Percentiles rank a stretch among this genome's conserved stretches.
These are phyloP conservation scores for Tetramorium alpestre DNA, from an alignment of 1,140 invertebrate species.

Conservation along the genomic window DNA sequence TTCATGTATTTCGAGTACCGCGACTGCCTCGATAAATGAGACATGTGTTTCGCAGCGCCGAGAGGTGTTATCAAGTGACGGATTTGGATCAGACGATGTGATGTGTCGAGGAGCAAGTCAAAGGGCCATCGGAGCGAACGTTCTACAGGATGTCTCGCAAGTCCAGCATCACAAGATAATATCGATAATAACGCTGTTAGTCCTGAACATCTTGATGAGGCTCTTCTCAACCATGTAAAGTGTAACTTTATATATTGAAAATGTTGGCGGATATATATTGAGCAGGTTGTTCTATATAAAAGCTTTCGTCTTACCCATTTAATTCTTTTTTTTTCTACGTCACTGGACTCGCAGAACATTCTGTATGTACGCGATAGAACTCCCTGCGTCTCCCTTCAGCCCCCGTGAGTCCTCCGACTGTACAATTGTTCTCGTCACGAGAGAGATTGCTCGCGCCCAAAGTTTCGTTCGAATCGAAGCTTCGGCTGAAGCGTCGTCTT, in stretches of 20 bases:
- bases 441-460: conserved; percentile 59
- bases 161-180: neutral
- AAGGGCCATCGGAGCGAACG: conserved; percentile 67
- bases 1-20: neutral
- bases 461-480: conserved; percentile 67
- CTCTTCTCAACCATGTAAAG: neutral
- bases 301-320: conserved; percentile 12
- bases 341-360: neutral
- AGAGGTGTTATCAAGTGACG: conserved; percentile 71
- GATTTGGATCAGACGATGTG: conserved; percentile 62
- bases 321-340: neutral
- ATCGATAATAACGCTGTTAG: neutral
- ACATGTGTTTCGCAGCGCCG: neutral
- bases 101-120: conserved; percentile 65
- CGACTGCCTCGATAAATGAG: conserved; percentile 19
- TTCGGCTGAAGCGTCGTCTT: conserved; percentile 68
- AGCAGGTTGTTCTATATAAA: neutral
- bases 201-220: neutral
- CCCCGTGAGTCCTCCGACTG: conserved; percentile 61
- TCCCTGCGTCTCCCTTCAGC: conserved; percentile 41
- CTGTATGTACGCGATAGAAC: conserved; percentile 64
- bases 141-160: conserved; percentile 1
- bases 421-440: conserved; percentile 61
- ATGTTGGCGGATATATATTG: neutral
- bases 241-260: neutral